Percentiles rank a stretch among this genome's conserved stretches.
These are phyloP conservation scores for Drosophila pandora DNA, from an alignment of 1,140 invertebrate species.

Conservation along the genomic window DNA sequence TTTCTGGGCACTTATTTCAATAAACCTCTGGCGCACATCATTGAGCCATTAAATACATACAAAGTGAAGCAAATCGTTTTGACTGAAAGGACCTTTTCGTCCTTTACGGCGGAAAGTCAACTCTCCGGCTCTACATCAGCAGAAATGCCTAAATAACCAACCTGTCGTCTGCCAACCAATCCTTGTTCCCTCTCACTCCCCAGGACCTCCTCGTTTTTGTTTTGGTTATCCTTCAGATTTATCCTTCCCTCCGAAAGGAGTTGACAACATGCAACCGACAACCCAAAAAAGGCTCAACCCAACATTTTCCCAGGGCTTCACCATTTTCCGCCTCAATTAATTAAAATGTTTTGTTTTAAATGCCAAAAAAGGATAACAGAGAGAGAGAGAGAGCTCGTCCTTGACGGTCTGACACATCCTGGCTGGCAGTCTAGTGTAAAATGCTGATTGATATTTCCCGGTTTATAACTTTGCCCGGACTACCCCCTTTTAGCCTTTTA, in stretches of 20 bases:
- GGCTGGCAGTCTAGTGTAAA: slow-evolving; percentile 64
- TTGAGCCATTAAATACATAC: slow-evolving; percentile 48
- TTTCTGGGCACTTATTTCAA: slow-evolving; percentile 43
- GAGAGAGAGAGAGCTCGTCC: neutral
- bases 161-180: neutral
- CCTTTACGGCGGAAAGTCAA: slow-evolving; percentile 7
- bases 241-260: slow-evolving; percentile 1
- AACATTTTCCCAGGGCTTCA: neutral
- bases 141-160: slow-evolving; percentile 24
- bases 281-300: slow-evolving; percentile 3
- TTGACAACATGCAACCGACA: slow-evolving; percentile 49
- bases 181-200: neutral
- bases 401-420: slow-evolving; percentile 16
- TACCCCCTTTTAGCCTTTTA: slow-evolving; percentile 1
- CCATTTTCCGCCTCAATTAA: slow-evolving; percentile 75
- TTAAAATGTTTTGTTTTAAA: slow-evolving; percentile 79
- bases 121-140: slow-evolving; percentile 6
- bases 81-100: slow-evolving; percentile 9
- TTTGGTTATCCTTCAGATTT: neutral
- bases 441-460: slow-evolving; percentile 79
- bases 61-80: slow-evolving; percentile 48
- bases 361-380: slow-evolving; percentile 4
- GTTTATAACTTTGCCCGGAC: slow-evolving; percentile 51
- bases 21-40: slow-evolving; percentile 40
- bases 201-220: neutral